Conservation (phyloP, 35 echinoderm and acorn worm species). For the Apostichopus japonicus region DNA sequence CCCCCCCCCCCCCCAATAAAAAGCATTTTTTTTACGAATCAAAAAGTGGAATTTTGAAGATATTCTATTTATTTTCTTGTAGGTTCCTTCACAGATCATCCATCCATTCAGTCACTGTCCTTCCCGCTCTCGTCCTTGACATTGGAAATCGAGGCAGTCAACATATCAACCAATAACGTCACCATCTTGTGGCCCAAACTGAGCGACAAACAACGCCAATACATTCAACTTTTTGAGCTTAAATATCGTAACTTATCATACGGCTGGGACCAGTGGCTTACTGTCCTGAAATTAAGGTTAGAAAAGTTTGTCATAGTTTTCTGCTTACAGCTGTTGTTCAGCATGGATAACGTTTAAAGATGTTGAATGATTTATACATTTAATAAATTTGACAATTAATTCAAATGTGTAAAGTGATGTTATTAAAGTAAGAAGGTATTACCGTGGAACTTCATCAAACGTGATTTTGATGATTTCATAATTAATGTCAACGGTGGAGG, state of each 20-base stretch:
- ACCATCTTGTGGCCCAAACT: slow-evolving; percentile 78
- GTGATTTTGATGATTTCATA: background rate
- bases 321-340: background rate
- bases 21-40: no score
- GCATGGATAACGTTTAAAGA: background rate
- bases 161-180: slow-evolving; percentile 68
- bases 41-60: no score
- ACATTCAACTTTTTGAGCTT: slow-evolving; percentile 70
- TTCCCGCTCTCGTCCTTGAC: slow-evolving; percentile 74
- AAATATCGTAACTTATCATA: slow-evolving; percentile 81
- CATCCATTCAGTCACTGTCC: slow-evolving; percentile 54
- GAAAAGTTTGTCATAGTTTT: background rate
- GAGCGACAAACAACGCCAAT: slow-evolving; percentile 85
- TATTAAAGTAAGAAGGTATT: no score
- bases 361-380: no score
- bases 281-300: slow-evolving; percentile 70
- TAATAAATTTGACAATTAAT: no score
- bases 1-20: no score
- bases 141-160: slow-evolving; percentile 70
- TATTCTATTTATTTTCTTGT: background rate
- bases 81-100: slow-evolving; percentile 14
- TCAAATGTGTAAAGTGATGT: no score
- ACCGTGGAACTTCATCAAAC: no score
- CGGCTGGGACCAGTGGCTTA: slow-evolving; percentile 65
- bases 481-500: background rate